Conservation (phyloP, 2,113 vertebrate genomes). For the Steatornis caripensis region DNA sequence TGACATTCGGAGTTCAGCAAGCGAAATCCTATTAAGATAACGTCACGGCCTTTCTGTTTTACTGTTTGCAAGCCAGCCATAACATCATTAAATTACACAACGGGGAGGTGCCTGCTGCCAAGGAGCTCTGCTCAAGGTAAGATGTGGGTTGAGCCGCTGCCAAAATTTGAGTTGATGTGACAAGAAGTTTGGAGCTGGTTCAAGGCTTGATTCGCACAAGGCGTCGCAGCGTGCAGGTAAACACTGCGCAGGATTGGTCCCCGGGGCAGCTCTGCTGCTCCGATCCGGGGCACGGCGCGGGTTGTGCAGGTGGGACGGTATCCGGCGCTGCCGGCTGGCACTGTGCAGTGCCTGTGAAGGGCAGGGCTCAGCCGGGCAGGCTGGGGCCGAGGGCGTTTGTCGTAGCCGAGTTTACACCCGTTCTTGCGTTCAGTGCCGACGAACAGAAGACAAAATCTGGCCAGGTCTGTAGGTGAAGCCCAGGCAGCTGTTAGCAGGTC, state of each 20-base stretch:
- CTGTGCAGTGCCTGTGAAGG: background rate
- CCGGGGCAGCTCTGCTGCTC: background rate
- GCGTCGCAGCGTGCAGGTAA: background rate
- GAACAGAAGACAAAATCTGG: background rate
- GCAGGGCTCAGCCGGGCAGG: background rate
- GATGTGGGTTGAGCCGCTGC: constrained; percentile 50
- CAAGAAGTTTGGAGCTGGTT: constrained; percentile 24
- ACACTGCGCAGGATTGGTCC: background rate
- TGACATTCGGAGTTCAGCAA: background rate
- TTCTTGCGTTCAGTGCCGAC: accelerated
- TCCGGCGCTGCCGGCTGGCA: background rate
- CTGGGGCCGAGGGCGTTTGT: background rate
- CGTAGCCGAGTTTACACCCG: background rate
- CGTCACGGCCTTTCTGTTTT: constrained; percentile 62
- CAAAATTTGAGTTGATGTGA: constrained; percentile 46
- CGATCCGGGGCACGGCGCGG: background rate
- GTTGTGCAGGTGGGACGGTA: background rate
- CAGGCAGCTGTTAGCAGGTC: background rate
- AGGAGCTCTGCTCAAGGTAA: constrained; percentile 62
- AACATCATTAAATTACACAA: constrained; percentile 60
- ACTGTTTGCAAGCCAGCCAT: constrained; percentile 61
- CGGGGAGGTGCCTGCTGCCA: constrained; percentile 63
- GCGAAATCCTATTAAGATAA: constrained; percentile 62
- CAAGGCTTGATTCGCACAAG: background rate
- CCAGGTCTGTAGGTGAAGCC: background rate